These are phyloP conservation scores for Lycia hirtaria DNA, from an alignment of 2,888 invertebrate species.

Conservation along the genomic window DNA sequence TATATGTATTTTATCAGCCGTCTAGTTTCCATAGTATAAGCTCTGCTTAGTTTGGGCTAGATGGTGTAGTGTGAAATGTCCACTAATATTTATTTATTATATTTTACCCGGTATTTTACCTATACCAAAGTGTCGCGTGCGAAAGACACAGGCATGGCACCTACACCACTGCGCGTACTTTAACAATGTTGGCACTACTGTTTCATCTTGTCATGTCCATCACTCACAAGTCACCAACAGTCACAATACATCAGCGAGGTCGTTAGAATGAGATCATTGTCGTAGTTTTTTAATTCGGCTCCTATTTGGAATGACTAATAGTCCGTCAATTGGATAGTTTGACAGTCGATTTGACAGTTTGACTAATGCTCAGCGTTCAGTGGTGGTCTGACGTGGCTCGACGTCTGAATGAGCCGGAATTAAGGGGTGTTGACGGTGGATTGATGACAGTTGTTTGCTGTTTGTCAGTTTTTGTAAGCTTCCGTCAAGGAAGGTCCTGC, in stretches of 20 bases:
- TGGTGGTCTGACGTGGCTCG: constrained; percentile 57
- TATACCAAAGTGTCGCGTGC: no score
- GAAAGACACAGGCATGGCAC: no score
- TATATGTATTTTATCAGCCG: no score
- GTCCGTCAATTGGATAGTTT: constrained; percentile 78
- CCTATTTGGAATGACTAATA: constrained; percentile 75
- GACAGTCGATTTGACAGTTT: constrained; percentile 78
- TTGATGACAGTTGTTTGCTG: constrained; percentile 44
- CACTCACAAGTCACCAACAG: no score
- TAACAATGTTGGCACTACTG: constrained; percentile 3
- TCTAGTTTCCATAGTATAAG: no score
- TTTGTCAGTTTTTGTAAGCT: constrained; percentile 31
- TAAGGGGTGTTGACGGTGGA: constrained; percentile 60
- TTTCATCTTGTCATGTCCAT: constrained; percentile 24
- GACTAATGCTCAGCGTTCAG: constrained; percentile 76
- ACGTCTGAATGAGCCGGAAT: constrained; percentile 67
- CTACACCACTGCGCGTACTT: no score
- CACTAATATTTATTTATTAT: no score
- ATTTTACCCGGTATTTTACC: no score
- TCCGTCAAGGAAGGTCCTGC: constrained; percentile 15
- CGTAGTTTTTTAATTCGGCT: constrained; percentile 54
- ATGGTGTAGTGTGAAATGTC: background rate
- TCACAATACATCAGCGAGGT: constrained; percentile 65
- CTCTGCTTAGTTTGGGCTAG: no score
- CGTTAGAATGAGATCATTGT: constrained; percentile 39